Base-by-base conservation (phyloP, 1,140 invertebrate genomes). In the Cardiocondyla obscurior region DNA sequence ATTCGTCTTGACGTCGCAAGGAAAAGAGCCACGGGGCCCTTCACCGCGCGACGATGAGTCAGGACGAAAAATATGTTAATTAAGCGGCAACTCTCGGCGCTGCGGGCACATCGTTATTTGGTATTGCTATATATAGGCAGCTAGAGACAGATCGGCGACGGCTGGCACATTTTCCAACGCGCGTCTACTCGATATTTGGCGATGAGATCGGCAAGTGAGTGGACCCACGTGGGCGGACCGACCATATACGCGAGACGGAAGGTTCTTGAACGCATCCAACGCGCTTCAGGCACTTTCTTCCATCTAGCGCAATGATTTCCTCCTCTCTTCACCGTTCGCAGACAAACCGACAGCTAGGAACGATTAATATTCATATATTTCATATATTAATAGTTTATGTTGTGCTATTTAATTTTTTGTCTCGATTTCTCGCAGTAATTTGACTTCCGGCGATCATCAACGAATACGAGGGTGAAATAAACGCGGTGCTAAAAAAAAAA, bases 181-280 rank as follows among this genome's bases (percentile, higher is more conserved):
- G 57, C 42, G 84, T 89, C 83, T 92, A 91, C 87, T 90, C 90
- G 89, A 93, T 93, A 93, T 94, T 93, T 93, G 91, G 92, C 83
- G 88, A 93, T 92, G 89, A 83, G 82, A 82, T 28, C 72, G 83
- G 81, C 87, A 82, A n/a, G 74, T 72, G 82, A 88, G 73, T 82
- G 28, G 70, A 83, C 87, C 73, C 70, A 87, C 83, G 92, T 94
- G 89, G 92, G 93, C 90, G 90, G 82, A 89, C 88, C 83, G 77
- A 88, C 90, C 91, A 91, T 91, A 90, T 92, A 88, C 70, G 90
- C 39, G 76, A 84, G 58, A 49, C 87, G 87, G 76, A 89, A 88
- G 87, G 87, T 85, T 89, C 89, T 90, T 89, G 85, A 82, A 86
- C 88, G 88, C 88, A 86, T 90, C 85, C 89, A 91, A 90, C 87